These are phyloP conservation scores for Indicator indicator DNA, from an alignment of 2,113 vertebrate genomes.

Conservation along the genomic window DNA sequence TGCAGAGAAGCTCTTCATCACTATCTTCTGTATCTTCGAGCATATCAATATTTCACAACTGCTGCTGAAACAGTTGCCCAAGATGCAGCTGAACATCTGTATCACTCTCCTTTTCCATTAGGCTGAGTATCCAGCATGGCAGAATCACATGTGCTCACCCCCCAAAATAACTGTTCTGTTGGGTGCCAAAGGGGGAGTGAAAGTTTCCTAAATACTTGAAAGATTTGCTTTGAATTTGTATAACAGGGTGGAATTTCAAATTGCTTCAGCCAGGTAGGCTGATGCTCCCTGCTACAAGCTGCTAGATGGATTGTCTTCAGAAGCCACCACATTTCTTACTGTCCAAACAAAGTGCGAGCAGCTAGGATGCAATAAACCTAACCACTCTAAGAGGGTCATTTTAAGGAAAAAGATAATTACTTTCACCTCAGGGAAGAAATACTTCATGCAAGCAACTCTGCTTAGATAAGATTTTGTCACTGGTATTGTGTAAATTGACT, in stretches of 20 bases:
- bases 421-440: background rate
- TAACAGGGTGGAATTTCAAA: background rate
- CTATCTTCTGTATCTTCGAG: background rate
- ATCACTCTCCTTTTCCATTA: background rate
- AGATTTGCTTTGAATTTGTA: background rate
- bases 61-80: background rate
- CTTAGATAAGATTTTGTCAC: background rate
- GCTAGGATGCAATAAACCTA: background rate
- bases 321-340: background rate
- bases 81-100: background rate
- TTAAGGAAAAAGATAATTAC: background rate
- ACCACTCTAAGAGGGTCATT: background rate
- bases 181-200: background rate
- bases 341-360: background rate
- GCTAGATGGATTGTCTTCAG: background rate
- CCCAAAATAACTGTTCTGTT: background rate
- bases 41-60: background rate
- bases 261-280: background rate
- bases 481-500: background rate
- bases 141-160: background rate
- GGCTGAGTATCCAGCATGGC: background rate
- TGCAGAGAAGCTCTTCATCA: background rate
- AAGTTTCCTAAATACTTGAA: slow-evolving; percentile 2
- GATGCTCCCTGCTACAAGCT: background rate
- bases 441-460: background rate